Conservation (phyloP, 37 sponge, comb jelly and placozoan species). For the Beroe forskalii region DNA sequence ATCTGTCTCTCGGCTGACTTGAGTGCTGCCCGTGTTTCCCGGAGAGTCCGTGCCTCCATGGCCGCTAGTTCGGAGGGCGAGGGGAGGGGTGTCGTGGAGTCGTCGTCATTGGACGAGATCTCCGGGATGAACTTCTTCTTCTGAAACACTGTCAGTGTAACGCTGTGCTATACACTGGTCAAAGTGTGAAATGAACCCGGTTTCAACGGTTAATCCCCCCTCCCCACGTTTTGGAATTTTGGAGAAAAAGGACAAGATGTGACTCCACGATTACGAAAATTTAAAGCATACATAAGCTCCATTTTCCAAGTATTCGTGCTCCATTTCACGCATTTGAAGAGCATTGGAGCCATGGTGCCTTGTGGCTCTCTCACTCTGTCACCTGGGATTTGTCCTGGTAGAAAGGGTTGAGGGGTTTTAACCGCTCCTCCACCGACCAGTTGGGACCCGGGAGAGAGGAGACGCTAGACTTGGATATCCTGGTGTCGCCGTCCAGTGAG, state of each 20-base stretch:
- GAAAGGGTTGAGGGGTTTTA: slow-evolving; percentile 64
- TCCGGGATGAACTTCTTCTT: slow-evolving; percentile 31
- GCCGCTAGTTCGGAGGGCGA: not conserved
- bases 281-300: too few species aligned
- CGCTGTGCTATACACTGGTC: too few species aligned
- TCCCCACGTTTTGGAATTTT: too few species aligned
- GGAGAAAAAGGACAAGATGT: too few species aligned
- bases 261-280: too few species aligned
- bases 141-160: too few species aligned
- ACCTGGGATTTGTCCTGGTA: slow-evolving; percentile 43
- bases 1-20: slow-evolving; percentile 7
- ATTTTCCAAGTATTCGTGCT: too few species aligned
- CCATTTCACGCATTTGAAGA: too few species aligned
- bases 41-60: not conserved
- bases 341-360: too few species aligned
- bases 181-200: too few species aligned
- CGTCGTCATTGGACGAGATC: not conserved
- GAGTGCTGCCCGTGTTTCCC: slow-evolving; percentile 29
- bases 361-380: too few species aligned
- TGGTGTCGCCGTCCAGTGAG: slow-evolving; percentile 45
- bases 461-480: slow-evolving; percentile 17
- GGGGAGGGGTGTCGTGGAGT: not conserved
- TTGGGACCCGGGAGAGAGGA: slow-evolving; percentile 10
- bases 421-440: slow-evolving; percentile 30
- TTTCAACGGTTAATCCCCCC: too few species aligned